Conservation (phyloP, 2,797 vertebrate genomes). For the Tarsius wallacei region DNA sequence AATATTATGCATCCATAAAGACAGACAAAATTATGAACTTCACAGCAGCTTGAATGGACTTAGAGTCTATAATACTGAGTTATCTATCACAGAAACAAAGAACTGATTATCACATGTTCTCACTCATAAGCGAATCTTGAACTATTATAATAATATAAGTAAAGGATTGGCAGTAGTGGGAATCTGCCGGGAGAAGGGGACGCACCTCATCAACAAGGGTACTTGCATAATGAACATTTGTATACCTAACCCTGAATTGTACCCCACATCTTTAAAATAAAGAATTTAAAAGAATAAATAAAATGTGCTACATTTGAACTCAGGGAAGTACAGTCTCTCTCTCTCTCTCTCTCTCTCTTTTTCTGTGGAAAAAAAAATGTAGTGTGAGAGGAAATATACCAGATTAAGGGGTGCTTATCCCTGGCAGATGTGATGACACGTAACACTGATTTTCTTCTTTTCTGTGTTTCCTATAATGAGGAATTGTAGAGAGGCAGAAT, state of each 20-base stretch:
- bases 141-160: no score
- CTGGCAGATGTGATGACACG: background rate
- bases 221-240: no score
- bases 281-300: background rate
- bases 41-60: no score
- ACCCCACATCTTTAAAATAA: no score
- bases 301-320: background rate
- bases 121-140: background rate
- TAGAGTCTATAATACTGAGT: no score
- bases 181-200: background rate
- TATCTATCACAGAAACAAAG: no score
- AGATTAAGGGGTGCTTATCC: background rate
- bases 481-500: background rate
- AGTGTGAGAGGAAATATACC: background rate
- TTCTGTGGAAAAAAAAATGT: background rate
- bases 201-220: no score
- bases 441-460: slow-evolving; percentile 33
- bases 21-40: no score
- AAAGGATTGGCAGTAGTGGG: background rate
- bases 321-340: background rate
- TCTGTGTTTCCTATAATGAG: background rate
- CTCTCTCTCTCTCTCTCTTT: background rate
- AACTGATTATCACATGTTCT: background rate
- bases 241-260: no score
- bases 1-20: no score